Evolutionary conservation across 2,797 vertebrate genomes (phyloP).

Genomic region (Dicrostonyx torquatus): DNA sequence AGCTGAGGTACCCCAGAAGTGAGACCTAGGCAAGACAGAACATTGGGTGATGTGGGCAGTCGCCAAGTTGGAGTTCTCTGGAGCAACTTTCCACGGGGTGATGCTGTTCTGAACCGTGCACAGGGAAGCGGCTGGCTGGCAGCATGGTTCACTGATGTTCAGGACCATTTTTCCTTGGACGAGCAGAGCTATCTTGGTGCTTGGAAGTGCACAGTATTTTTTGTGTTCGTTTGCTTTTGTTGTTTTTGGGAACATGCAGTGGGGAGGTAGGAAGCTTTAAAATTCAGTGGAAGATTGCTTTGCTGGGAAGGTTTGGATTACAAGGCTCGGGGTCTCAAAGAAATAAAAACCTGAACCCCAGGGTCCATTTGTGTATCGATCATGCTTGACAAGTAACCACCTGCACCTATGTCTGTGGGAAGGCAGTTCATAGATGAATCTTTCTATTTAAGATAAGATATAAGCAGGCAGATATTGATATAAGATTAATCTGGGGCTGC

Average conservation of each 20-base stretch:
- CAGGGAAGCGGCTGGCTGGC: slow-evolving; percentile 28
- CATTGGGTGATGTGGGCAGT: not conserved
- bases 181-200: slow-evolving; percentile 26
- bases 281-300: slow-evolving; percentile 15
- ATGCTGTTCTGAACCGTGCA: slow-evolving; percentile 48
- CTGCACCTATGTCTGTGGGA: not conserved
- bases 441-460: slow-evolving; percentile 35
- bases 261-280: not conserved
- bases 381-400: not conserved
- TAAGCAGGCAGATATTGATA: slow-evolving; percentile 41
- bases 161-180: slow-evolving; percentile 29
- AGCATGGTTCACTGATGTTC: not conserved
- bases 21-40: slow-evolving; percentile 14
- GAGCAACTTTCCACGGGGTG: slow-evolving; percentile 4
- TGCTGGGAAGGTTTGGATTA: not conserved
- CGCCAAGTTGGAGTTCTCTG: not conserved
- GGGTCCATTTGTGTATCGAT: not conserved
- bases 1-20: not conserved
- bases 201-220: not conserved
- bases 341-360: not conserved
- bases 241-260: not conserved
- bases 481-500: slow-evolving; percentile 1
- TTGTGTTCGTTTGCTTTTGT: not conserved
- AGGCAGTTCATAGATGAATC: slow-evolving; percentile 4
- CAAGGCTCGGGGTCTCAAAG: not conserved